A percentile compares a stretch with the other conserved stretches of the same genome.
phyloP scores from a whole-genome alignment of 2,797 vertebrate genomes.

The Sphenopsis melanotis region DNA sequence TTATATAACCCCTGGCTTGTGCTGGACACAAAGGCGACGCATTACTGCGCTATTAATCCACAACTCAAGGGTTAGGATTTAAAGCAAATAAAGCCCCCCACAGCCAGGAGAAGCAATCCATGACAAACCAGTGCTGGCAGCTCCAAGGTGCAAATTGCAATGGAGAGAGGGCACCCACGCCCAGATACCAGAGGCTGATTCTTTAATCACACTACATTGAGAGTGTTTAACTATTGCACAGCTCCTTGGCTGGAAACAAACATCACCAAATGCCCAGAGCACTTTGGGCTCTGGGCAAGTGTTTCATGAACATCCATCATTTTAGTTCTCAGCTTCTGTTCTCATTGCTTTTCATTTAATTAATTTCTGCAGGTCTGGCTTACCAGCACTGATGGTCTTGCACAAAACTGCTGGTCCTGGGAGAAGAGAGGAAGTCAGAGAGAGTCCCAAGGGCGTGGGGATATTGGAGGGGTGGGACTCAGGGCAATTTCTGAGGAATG shows the following conservation, averaged over 20 bases:
- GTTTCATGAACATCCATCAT: neutral
- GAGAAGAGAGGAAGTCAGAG: neutral
- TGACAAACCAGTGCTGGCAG: neutral
- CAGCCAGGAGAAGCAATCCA: neutral
- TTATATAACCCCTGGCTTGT: neutral
- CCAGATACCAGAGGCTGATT: neutral
- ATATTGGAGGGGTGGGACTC: neutral
- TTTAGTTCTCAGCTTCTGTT: neutral
- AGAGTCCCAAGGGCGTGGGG: accelerated
- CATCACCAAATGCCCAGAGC: neutral
- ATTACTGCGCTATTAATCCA: neutral
- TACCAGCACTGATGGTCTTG: neutral
- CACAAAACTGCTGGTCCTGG: neutral
- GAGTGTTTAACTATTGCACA: neutral
- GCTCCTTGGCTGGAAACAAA: neutral
- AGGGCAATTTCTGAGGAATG: neutral
- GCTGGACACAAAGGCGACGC: neutral
- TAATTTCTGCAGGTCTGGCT: slow-evolving; percentile 1
- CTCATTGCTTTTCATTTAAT: slow-evolving; percentile 10
- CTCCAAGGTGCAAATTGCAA: neutral
- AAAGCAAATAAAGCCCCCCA: neutral
- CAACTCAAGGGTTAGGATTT: neutral
- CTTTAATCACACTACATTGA: neutral
- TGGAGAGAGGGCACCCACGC: neutral
- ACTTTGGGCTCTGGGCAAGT: neutral